These are phyloP conservation scores for Virgularia gustaviana DNA, from an alignment of 92 coral and sea anemone species.

Conservation along the genomic window DNA sequence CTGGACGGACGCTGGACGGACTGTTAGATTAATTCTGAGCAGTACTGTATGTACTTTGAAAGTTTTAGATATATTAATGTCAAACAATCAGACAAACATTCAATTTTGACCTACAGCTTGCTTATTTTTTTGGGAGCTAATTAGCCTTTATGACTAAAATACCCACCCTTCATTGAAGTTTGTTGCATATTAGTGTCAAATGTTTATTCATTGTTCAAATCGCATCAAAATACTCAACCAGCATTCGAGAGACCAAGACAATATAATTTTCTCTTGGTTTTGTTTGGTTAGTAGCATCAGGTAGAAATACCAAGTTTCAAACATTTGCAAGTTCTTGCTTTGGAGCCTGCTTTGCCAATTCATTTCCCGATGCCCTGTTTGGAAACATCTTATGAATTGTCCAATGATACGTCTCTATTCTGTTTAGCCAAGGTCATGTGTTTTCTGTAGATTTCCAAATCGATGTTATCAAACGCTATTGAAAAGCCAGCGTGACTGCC, in stretches of 20 bases:
- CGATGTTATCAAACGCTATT: slow-evolving; percentile 40
- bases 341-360: slow-evolving; percentile 31
- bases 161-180: no score
- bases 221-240: slow-evolving; percentile 50
- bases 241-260: slow-evolving; percentile 49
- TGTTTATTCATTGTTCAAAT: slow-evolving; percentile 28
- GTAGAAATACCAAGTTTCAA: slow-evolving; percentile 52
- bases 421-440: slow-evolving; percentile 40
- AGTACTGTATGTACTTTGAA: no score
- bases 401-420: slow-evolving; percentile 40
- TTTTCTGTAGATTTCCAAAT: slow-evolving; percentile 14
- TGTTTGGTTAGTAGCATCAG: slow-evolving; percentile 38
- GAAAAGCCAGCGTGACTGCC: slow-evolving; percentile 38
- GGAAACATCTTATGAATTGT: slow-evolving; percentile 41
- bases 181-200: no score
- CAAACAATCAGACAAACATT: no score
- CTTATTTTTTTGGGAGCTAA: no score
- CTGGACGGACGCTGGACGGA: no score
- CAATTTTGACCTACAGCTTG: no score
- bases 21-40: no score
- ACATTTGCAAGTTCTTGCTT: slow-evolving; percentile 48
- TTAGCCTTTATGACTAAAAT: no score
- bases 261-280: slow-evolving; percentile 53
- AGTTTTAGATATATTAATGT: no score
- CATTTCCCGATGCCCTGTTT: slow-evolving; percentile 34